Percentiles rank a stretch among this genome's conserved stretches.
Conservation (phyloP, 2,113 vertebrate genomes). For the Anoura caudifer region DNA sequence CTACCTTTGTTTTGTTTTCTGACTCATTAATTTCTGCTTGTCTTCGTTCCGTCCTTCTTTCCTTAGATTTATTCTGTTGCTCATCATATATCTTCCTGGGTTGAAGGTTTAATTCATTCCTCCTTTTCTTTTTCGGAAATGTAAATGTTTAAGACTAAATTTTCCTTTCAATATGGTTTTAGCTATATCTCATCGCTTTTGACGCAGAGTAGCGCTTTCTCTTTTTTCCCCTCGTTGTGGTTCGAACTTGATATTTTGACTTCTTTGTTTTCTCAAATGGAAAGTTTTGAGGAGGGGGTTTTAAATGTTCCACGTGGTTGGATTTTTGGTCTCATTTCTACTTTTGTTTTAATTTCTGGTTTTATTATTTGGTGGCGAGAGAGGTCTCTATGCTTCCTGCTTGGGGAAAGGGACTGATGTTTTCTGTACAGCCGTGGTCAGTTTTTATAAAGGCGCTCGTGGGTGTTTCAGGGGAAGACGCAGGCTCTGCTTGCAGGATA, state of each 20-base stretch:
- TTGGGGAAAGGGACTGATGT: not conserved
- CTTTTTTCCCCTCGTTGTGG: not conserved
- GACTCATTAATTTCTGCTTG: not conserved
- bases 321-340: not conserved
- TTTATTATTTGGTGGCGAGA: not conserved
- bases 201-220: not conserved
- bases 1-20: not conserved
- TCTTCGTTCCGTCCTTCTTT: not conserved
- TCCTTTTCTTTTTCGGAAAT: constrained; percentile 1
- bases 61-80: not conserved
- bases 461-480: not conserved
- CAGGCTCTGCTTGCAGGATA: not conserved
- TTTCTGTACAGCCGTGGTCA: not conserved
- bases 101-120: not conserved
- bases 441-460: not conserved
- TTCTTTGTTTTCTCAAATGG: not conserved
- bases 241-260: not conserved
- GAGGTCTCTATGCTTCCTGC: not conserved
- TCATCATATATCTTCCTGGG: not conserved
- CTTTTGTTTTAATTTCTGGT: constrained; percentile 11
- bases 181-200: not conserved
- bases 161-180: not conserved
- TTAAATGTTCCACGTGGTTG: not conserved
- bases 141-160: not conserved
- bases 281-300: not conserved